Percentiles rank a stretch among this genome's conserved stretches.
These are phyloP conservation scores for Amaurobius ferox DNA, from an alignment of 2,888 invertebrate genomes.

Conservation along the genomic window DNA sequence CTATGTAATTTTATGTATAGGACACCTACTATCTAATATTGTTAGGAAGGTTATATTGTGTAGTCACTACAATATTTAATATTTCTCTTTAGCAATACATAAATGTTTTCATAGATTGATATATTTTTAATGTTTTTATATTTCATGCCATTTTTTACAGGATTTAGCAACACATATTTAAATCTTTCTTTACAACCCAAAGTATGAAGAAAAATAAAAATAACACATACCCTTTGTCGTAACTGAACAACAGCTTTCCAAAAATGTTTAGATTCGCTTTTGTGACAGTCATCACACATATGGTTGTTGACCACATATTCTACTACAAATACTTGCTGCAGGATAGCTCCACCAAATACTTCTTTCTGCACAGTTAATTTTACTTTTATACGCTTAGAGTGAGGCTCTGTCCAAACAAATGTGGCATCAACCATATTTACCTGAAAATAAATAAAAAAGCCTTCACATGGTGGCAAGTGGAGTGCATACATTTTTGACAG, in stretches of 20 bases:
- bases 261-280: conserved; percentile 96
- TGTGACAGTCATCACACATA: conserved; percentile 98
- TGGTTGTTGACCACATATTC: conserved; percentile 94
- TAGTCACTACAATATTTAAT: too few species aligned
- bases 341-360: conserved; percentile 90
- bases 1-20: too few species aligned
- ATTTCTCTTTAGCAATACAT: neutral
- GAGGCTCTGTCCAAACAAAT: conserved; percentile 99
- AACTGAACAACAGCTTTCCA: conserved; percentile 90
- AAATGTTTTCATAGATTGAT: too few species aligned
- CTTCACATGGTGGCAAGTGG: too few species aligned
- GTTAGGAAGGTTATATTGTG: too few species aligned
- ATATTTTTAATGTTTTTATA: too few species aligned
- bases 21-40: too few species aligned
- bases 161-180: too few species aligned
- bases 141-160: too few species aligned
- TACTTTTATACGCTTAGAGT: conserved; percentile 97
- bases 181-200: too few species aligned
- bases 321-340: conserved; percentile 96
- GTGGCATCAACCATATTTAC: conserved; percentile 96
- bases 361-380: conserved; percentile 97
- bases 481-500: too few species aligned
- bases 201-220: neutral
- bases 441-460: too few species aligned
- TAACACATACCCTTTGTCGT: conserved; percentile 78